These are phyloP conservation scores for Chaetogeoica ovagalla DNA, from an alignment of 2,888 invertebrate genomes.

Conservation along the genomic window DNA sequence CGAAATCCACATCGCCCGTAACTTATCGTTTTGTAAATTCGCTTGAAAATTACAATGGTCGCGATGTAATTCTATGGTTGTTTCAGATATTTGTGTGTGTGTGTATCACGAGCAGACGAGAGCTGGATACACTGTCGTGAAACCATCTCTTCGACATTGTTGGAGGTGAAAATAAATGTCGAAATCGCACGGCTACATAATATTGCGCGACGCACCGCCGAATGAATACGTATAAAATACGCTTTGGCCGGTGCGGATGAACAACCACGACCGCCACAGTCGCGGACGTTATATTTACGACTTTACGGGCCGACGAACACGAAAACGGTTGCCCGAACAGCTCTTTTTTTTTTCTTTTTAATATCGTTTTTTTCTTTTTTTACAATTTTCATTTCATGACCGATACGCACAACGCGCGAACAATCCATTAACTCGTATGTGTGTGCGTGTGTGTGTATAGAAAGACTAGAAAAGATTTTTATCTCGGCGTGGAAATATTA, in stretches of 20 bases:
- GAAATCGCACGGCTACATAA: not conserved
- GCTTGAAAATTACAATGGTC: too few relatives aligned
- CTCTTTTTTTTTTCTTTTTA: conserved; percentile 26
- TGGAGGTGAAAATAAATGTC: not conserved
- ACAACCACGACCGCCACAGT: not conserved
- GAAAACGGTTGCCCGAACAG: conserved; percentile 16
- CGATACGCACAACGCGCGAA: not conserved
- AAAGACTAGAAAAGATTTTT: not conserved
- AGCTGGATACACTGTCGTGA: too few relatives aligned
- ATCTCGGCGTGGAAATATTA: not conserved
- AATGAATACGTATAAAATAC: not conserved
- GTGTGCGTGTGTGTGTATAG: not conserved
- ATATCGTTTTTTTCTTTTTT: conserved; percentile 17
- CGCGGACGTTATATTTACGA: conserved; percentile 13
- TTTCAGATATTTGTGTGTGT: too few relatives aligned
- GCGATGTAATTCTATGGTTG: too few relatives aligned
- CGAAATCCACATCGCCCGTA: too few relatives aligned
- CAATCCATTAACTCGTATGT: not conserved
- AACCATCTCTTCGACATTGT: too few relatives aligned
- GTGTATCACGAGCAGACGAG: too few relatives aligned
- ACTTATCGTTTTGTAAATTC: too few relatives aligned
- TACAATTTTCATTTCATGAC: not conserved
- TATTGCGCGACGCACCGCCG: too few relatives aligned
- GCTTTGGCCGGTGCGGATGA: not conserved
- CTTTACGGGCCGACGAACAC: conserved; percentile 27